phyloP scores from a whole-genome alignment of 2,888 invertebrate species.

The Gisinianus flammeolus region DNA sequence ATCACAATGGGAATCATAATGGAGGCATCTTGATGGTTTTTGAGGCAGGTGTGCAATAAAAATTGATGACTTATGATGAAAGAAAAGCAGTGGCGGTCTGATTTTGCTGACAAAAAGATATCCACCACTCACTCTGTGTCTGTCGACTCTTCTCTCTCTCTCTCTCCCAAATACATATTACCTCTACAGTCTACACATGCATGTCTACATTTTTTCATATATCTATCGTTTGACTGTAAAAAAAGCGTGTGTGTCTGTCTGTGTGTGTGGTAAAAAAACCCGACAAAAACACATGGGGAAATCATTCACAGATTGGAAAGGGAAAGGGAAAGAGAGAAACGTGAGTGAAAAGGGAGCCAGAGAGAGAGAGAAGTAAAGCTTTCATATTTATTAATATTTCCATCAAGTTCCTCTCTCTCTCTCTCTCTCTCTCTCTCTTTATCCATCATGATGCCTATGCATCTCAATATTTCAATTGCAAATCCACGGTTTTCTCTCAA shows the following conservation, averaged over 20 bases:
- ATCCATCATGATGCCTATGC: conserved; percentile 24
- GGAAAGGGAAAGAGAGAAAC: background rate
- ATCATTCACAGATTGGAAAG: conserved; percentile 1
- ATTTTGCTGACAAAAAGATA: background rate
- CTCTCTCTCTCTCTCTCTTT: too few relatives aligned
- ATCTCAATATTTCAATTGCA: conserved; percentile 33
- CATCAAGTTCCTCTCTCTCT: conserved; percentile 32
- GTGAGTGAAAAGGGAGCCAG: background rate
- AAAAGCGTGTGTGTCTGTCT: background rate
- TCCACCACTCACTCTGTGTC: background rate
- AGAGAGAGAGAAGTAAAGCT: background rate
- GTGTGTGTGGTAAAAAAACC: background rate
- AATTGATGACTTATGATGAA: background rate
- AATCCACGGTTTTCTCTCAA: conserved; percentile 10
- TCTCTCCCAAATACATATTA: background rate
- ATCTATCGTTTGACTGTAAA: background rate
- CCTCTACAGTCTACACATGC: background rate
- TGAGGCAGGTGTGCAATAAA: background rate
- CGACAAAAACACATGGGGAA: conserved; percentile 11
- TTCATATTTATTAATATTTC: conserved; percentile 36
- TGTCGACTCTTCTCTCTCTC: background rate
- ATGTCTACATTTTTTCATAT: too few relatives aligned
- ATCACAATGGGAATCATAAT: background rate
- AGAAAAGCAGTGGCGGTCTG: background rate
- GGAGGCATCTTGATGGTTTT: too few relatives aligned